Conservation (phyloP, 2,888 invertebrate species). For the Aricia artaxerxes region DNA sequence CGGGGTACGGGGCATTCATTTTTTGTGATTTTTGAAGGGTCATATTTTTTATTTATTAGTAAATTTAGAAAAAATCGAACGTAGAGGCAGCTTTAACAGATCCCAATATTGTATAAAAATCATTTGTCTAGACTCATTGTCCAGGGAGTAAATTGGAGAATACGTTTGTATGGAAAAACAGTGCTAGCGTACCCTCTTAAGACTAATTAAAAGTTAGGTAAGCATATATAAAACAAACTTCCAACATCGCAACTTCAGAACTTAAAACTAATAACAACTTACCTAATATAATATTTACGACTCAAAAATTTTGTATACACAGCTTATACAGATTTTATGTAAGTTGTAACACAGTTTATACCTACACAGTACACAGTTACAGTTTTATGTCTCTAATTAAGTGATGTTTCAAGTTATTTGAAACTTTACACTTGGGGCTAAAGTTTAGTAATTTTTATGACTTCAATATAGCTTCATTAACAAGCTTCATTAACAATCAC, state of each 20-base stretch:
- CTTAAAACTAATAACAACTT: conserved; percentile 13
- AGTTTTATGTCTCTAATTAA: conserved; percentile 1
- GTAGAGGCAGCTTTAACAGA: too few species aligned
- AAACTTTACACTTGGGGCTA: background rate
- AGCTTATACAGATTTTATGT: background rate
- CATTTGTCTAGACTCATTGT: too few species aligned
- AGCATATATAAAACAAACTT: background rate
- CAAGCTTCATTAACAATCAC: too few species aligned
- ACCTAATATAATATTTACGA: conserved; percentile 8
- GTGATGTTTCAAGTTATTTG: background rate
- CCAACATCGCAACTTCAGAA: background rate
- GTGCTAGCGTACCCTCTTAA: background rate
- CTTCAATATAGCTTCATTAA: background rate
- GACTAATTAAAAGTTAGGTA: background rate
- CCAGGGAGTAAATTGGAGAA: too few species aligned
- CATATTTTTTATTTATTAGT: too few species aligned
- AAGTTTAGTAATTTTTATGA: background rate
- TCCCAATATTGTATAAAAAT: too few species aligned
- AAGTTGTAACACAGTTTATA: background rate
- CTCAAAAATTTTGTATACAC: background rate
- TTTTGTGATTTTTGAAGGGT: too few species aligned
- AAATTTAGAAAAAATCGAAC: too few species aligned
- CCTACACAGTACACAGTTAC: background rate
- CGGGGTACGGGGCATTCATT: too few species aligned
- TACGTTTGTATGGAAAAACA: too few species aligned